A percentile compares a stretch with the other conserved stretches of the same genome.
These are phyloP conservation scores for Tychaedon coryphoeus DNA, from an alignment of 2,113 vertebrate genomes.

Conservation along the genomic window DNA sequence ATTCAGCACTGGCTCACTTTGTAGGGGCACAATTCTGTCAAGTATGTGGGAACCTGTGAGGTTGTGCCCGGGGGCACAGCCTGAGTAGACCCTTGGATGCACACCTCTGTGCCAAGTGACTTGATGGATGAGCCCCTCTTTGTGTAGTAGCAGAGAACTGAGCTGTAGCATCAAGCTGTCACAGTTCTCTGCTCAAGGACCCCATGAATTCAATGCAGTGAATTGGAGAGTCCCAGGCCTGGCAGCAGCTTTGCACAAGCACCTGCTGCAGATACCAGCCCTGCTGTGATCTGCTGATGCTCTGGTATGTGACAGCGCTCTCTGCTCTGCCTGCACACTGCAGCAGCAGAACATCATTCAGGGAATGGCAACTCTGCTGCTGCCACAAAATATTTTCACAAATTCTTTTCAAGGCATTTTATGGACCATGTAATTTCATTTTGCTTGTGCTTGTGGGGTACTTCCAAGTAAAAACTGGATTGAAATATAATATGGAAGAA, in stretches of 20 bases:
- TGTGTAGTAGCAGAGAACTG: not conserved
- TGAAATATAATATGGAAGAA: not conserved
- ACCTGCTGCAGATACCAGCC: not conserved
- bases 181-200: not conserved
- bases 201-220: fast-evolving
- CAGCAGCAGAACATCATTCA: not conserved
- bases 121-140: not conserved
- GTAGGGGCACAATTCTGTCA: not conserved
- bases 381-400: not conserved
- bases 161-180: not conserved
- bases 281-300: not conserved
- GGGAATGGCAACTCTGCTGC: not conserved
- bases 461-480: not conserved
- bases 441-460: not conserved
- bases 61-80: not conserved
- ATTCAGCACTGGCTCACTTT: not conserved
- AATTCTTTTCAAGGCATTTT: not conserved
- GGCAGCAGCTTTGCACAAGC: not conserved
- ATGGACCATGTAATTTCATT: not conserved
- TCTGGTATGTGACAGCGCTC: fast-evolving
- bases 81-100: not conserved
- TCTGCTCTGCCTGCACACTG: fast-evolving
- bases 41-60: not conserved
- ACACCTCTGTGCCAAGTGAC: not conserved
- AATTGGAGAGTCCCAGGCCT: not conserved